Evolutionary conservation across 2,888 invertebrate genomes (phyloP), one percentile per base, ranked within the genome.

Genomic region (Macrosiphum euphorbiae): DNA sequence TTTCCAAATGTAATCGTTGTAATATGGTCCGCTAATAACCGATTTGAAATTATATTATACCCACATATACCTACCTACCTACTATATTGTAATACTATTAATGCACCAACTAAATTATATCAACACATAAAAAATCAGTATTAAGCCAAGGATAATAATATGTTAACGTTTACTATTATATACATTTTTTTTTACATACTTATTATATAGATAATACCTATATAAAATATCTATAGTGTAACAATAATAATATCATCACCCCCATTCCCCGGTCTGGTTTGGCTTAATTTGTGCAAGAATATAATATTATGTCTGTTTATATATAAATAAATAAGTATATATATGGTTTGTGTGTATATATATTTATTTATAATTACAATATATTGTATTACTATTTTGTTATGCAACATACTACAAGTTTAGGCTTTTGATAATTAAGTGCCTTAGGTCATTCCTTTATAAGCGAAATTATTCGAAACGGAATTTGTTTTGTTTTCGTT

Each of bases 401-500:
- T 61, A 89, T 47, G 92, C 88, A 84, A 93, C 58, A 16, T 55
- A 55, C 88, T 84, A 89, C 84, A 55, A 93, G 55, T 84, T 90
- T 55, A 85, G 89, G 93, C 93, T 90, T 94, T 94, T 86, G 94
- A 94, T 94, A 94, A 90, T 90, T 94, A 94, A 94, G 94, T 94
- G 94, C 94, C 94, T 94, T 94, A 94, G 94, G 94, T 94, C 94
- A 94, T 94, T 94, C 94, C 94, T 94, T 87, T 61, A 86, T 90
- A 58, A 94, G 90, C 89, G 90, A 94, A 90, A 89, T 86, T 86
- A 90, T 93, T 78, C 28, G 78, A 52, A 88, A 92, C 50, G 67
- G 47, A 50, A 92, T 67, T 90, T 61, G 86, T 90, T 86, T 90
- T 61, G 67, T 90, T 93, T 90, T 90, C 90, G 67, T 94, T 58